Evolutionary conservation across 2,888 invertebrate genomes (phyloP).

Genomic region (Paralinhomoeus sp.): DNA sequence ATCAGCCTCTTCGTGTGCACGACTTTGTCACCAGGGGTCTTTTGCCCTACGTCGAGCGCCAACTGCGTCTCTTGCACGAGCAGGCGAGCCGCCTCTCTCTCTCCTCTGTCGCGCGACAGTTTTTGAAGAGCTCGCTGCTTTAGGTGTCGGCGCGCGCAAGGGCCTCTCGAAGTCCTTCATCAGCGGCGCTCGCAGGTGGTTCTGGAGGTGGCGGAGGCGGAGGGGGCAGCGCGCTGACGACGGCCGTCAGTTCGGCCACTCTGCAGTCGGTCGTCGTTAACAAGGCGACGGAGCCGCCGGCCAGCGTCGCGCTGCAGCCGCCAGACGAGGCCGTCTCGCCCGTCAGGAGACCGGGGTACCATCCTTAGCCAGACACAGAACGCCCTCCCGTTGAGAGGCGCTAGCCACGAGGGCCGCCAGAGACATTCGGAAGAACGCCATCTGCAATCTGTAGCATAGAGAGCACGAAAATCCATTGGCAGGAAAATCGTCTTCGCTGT

Average conservation of each 20-base stretch:
- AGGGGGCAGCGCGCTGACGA: neutral
- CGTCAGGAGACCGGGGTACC: too few relatives aligned
- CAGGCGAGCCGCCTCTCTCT: conserved; percentile 16
- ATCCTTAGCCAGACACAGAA: too few relatives aligned
- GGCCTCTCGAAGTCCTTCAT: conserved; percentile 74
- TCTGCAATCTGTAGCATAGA: too few relatives aligned
- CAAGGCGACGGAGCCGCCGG: too few relatives aligned
- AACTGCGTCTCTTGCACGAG: conserved; percentile 42
- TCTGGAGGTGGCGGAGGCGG: conserved; percentile 26
- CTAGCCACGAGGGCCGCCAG: too few relatives aligned
- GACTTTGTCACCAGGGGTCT: conserved; percentile 65
- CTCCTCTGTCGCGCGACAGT: conserved; percentile 3
- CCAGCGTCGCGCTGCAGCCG: too few relatives aligned
- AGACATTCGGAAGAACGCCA: too few relatives aligned
- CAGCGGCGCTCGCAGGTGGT: conserved; percentile 83
- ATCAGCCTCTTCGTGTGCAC: neutral
- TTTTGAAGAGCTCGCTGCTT: conserved; percentile 3
- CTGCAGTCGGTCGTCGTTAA: too few relatives aligned
- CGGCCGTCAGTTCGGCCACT: neutral
- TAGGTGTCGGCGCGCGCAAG: conserved; percentile 40
- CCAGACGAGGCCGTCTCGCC: too few relatives aligned
- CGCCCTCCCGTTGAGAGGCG: too few relatives aligned
- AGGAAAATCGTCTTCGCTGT: too few relatives aligned
- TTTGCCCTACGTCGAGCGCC: conserved; percentile 70
- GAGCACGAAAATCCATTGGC: too few relatives aligned